Conservation (phyloP, 37 sponge, comb jelly and placozoan species). For the Cliona cf. orientalis region DNA sequence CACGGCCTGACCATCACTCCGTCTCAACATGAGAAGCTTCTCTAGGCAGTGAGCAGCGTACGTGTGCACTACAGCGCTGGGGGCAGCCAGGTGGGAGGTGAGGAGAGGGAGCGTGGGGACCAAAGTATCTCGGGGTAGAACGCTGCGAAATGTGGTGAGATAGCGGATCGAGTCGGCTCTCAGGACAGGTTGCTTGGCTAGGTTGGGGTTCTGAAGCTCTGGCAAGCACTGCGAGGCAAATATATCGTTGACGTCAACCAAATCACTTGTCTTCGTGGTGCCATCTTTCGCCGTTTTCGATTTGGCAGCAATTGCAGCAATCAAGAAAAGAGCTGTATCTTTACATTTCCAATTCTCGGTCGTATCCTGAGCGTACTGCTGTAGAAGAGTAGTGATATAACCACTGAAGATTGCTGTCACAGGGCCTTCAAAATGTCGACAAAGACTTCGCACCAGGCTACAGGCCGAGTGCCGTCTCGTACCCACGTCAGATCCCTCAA, state of each 20-base stretch:
- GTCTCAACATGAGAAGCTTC: conserved; percentile 80
- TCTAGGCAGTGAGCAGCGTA: conserved; percentile 97
- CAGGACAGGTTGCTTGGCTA: conserved; percentile 76
- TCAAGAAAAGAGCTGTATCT: conserved; percentile 92
- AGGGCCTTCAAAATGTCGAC: conserved; percentile 84
- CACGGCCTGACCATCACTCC: conserved; percentile 23
- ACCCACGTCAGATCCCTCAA: conserved; percentile 96
- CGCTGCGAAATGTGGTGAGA: conserved; percentile 89
- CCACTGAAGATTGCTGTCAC: conserved; percentile 85
- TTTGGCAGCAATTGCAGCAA: conserved; percentile 90
- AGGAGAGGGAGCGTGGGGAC: conserved; percentile 73
- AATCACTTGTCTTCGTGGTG: conserved; percentile 87
- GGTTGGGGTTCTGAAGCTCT: conserved; percentile 73
- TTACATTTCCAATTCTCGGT: conserved; percentile 89
- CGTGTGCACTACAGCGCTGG: conserved; percentile 89
- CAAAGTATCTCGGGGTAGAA: conserved; percentile 80
- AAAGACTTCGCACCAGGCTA: conserved; percentile 89
- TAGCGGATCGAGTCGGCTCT: conserved; percentile 92
- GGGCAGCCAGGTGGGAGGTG: conserved; percentile 54
- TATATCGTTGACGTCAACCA: conserved; percentile 92
- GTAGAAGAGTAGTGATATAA: conserved; percentile 70
- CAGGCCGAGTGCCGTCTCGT: conserved; percentile 97
- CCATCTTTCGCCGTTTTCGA: conserved; percentile 93
- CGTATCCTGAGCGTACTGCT: conserved; percentile 80
- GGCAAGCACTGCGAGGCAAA: conserved; percentile 79